These are phyloP conservation scores for Diorhabda elongata DNA, from an alignment of 1,140 invertebrate genomes.

Conservation along the genomic window DNA sequence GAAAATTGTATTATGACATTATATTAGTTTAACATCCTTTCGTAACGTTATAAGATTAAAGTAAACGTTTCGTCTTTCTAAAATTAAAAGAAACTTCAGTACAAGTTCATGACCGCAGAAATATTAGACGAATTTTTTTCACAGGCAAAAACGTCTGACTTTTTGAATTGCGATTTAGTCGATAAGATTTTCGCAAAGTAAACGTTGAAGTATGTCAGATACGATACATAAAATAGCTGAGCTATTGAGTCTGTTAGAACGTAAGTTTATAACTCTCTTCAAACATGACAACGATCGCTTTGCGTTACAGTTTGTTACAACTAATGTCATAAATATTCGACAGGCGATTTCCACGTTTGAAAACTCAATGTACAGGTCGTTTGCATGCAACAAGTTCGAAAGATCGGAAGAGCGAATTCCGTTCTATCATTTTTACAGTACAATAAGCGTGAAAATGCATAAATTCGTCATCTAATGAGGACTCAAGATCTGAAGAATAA, in stretches of 20 bases:
- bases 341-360: constrained; percentile 3
- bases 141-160: too few species aligned
- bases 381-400: neutral
- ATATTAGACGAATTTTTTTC: too few species aligned
- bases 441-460: neutral
- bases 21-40: too few species aligned
- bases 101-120: too few species aligned
- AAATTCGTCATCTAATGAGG: constrained; percentile 1
- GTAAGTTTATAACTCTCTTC: constrained; percentile 1
- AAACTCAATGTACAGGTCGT: neutral
- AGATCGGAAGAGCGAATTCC: neutral
- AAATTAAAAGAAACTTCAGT: too few species aligned
- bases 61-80: too few species aligned
- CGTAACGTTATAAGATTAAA: too few species aligned
- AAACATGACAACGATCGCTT: neutral
- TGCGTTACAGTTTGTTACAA: neutral
- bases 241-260: neutral
- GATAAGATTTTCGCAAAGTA: constrained; percentile 1
- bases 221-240: neutral
- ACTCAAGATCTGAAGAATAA: constrained; percentile 3
- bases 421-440: neutral
- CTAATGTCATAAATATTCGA: neutral
- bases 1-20: too few species aligned
- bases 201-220: neutral
- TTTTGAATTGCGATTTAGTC: too few species aligned